These are phyloP conservation scores for Siphamia tubifer DNA, from an alignment of 2,113 vertebrate genomes.

Conservation along the genomic window DNA sequence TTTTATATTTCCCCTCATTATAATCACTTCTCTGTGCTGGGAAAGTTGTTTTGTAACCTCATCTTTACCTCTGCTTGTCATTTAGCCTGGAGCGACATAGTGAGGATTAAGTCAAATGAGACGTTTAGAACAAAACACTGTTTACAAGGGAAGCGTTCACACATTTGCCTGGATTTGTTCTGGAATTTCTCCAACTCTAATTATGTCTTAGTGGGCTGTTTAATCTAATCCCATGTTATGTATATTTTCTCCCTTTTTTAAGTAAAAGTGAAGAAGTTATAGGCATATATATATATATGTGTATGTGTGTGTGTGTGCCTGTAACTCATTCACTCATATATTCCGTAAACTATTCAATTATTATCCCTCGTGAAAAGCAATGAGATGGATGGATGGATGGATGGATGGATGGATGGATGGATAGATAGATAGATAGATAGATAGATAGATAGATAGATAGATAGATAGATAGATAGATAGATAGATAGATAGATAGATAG, in stretches of 20 bases:
- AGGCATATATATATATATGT: no score
- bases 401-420: no score
- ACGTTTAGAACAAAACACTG: constrained; percentile 13
- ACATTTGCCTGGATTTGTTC: not conserved
- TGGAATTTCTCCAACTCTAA: not conserved
- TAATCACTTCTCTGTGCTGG: not conserved
- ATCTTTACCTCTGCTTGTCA: constrained; percentile 1
- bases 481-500: no score
- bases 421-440: no score
- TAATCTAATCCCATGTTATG: not conserved
- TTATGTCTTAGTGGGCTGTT: not conserved
- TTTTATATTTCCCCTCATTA: constrained; percentile 20
- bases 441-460: no score
- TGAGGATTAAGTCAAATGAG: constrained; percentile 36
- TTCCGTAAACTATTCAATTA: no score
- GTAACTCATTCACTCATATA: no score
- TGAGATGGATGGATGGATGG: no score
- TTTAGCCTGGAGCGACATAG: constrained; percentile 20
- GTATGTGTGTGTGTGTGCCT: no score
- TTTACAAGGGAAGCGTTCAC: not conserved
- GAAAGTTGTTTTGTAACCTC: constrained; percentile 40
- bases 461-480: no score
- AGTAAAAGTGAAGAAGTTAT: not conserved
- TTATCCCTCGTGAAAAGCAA: no score
- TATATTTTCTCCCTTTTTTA: not conserved